Base-by-base conservation (phyloP, 2,797 vertebrate species). In the Staurois parvus region DNA sequence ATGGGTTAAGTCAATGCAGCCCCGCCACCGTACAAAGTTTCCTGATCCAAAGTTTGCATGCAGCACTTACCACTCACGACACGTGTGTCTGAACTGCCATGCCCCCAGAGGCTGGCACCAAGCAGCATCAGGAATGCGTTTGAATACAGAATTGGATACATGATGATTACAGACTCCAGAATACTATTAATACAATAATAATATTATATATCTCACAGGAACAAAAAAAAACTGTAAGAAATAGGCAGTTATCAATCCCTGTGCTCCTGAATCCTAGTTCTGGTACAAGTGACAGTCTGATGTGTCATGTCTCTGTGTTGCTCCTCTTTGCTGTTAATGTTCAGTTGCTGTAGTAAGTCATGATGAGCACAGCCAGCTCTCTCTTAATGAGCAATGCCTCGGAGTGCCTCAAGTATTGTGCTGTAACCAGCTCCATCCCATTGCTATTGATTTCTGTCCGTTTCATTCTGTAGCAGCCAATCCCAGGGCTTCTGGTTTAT, bases 391-490 rank as follows among this genome's bases (percentile, higher is more conserved):
- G 69, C 40, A 28, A 73, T 56, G 85, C 68, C 70, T 83, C 68
- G 66, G 67, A 73, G 68, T 67, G 85, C 75, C 64, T 83, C 24
- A n/a, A 86, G 85, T 73, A 42, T 78, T 86, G 74, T 83, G 74
- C 75, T 66, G 69, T 56, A 83, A 83, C 80, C 80, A 86, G 85
- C 80, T 83, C 75, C 85, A 86, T 86, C 85, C 85, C 80, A 79
- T 72, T 56, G 80, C 85, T 86, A 86, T 86, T 86, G 85, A 86
- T 86, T 86, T 83, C 85, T 83, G 24, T 48, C 79, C 70, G 11
- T 28, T 86, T 68, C 75, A 73, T 83, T 67, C 75, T 30, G 24
- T n/a, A 67, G 75, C 85, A 86, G 85, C 85, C 85, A 86, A 86
- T 86, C 85, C 85, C 52, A 86, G 24, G 59, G 40, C 85, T 83